Base-by-base conservation (phyloP, 2,888 invertebrate genomes). In the Liopterus haemorrhoidalis region DNA sequence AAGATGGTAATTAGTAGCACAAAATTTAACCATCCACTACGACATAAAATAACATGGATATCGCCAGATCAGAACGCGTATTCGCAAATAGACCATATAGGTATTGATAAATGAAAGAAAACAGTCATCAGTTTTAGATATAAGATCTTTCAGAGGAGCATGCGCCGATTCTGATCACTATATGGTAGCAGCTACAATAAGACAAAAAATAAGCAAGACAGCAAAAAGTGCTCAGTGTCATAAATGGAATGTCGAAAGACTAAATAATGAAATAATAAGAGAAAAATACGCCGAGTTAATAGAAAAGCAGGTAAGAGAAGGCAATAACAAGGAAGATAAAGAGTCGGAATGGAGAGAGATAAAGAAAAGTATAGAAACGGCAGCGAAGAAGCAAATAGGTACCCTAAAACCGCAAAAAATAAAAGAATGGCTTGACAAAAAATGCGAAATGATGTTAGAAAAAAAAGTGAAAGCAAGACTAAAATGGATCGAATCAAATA, bases 31-130 rank as follows among this genome's bases (percentile, higher is more conserved):
- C 33, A 33, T 9, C 9, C 33, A 18, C 6, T 9, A 15, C 3
- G 4, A 9, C 33, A 33, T 15, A 33, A 33, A 33, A 9, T 33
- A 18, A 33, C 33, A 6, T 33, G 33, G 19, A 33, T n/a, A 33
- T 33, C 33, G 18, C n/a, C 33, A 33, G 18, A 33, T n/a, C 3
- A 33, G 19, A 18, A 18, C 11, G 6, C 33, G 11, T 8, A 22
- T 22, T 22, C 22, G 8, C 37, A 37, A 22, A 37, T 37, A 15
- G 37, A 37, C 14, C 15, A 37, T 12, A n/a, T n/a, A n/a, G n/a
- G 16, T 37, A 11, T 16, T 37, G 3, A 14, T 37, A n/a, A 22
- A 4, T 2, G 14, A n/a, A 37, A 21, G 25, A 12, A 15, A 37
- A 15, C 37, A 37, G 24, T 37, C 37, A 9, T 14, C 21, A 5